A percentile compares a stretch with the other conserved stretches of the same genome.
These are phyloP conservation scores for Myiotriccus ornatus DNA, from an alignment of 2,797 vertebrate genomes.

Conservation along the genomic window DNA sequence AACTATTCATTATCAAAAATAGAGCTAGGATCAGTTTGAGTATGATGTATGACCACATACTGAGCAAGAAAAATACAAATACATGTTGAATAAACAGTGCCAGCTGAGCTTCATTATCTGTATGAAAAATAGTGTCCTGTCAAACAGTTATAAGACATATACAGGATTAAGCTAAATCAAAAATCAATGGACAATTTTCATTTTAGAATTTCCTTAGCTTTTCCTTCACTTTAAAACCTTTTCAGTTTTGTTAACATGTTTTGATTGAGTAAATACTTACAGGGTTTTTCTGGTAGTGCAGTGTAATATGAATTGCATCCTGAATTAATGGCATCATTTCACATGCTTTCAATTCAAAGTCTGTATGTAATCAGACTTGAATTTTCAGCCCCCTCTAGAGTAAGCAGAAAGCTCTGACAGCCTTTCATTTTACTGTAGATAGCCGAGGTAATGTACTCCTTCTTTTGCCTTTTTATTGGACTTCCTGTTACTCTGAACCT, in stretches of 20 bases:
- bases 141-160: not conserved
- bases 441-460: not conserved
- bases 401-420: not conserved
- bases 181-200: not conserved
- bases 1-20: not conserved
- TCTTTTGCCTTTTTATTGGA: not conserved
- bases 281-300: not conserved
- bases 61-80: not conserved
- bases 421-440: not conserved
- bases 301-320: not conserved
- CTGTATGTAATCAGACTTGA: not conserved
- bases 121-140: not conserved
- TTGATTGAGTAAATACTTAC: not conserved
- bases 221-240: not conserved
- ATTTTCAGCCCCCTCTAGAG: constrained; percentile 30
- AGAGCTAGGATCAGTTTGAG: not conserved
- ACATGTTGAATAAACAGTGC: not conserved
- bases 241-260: not conserved
- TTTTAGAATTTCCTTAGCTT: not conserved
- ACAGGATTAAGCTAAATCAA: not conserved
- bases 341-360: not conserved
- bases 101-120: not conserved
- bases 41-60: not conserved
- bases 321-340: not conserved
- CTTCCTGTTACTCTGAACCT: not conserved